Evolutionary conservation across 2,113 vertebrate species (phyloP).

Genomic region (Takifugu flavidus): DNA sequence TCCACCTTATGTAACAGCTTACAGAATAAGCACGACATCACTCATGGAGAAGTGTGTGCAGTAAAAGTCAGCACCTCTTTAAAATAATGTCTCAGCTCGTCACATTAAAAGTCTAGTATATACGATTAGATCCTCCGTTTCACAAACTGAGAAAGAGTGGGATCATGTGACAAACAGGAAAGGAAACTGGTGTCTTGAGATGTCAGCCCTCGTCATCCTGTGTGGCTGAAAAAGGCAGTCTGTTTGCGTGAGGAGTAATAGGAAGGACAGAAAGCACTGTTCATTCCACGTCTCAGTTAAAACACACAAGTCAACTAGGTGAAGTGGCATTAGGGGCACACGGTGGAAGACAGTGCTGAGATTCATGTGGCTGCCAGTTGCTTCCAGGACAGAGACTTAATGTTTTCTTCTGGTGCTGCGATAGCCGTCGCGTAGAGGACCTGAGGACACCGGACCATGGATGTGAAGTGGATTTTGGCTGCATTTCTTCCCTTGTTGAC

Average conservation of each 20-base stretch:
- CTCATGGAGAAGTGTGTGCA: no score
- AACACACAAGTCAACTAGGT: no score
- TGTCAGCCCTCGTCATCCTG: conserved; percentile 27
- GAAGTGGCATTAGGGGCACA: no score
- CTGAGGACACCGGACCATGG: conserved; percentile 17
- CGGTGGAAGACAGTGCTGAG: neutral
- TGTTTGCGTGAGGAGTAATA: conserved; percentile 27
- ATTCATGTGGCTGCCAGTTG: neutral
- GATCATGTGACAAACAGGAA: conserved; percentile 36
- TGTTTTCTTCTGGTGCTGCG: neutral
- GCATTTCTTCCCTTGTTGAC: conserved; percentile 9
- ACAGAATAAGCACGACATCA: no score
- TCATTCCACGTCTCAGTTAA: no score
- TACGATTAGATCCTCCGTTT: no score
- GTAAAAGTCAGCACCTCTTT: no score
- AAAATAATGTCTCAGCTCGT: no score
- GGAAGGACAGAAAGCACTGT: conserved; percentile 6
- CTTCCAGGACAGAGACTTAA: neutral
- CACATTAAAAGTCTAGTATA: no score
- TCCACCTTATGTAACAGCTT: no score
- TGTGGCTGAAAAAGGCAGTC: conserved; percentile 27
- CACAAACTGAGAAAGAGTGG: neutral
- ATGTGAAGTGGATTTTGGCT: conserved; percentile 26
- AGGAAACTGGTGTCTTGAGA: conserved; percentile 43
- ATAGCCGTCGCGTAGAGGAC: conserved; percentile 5